phyloP scores from a whole-genome alignment of 2,113 vertebrate genomes.

The Xiphophorus maculatus region DNA sequence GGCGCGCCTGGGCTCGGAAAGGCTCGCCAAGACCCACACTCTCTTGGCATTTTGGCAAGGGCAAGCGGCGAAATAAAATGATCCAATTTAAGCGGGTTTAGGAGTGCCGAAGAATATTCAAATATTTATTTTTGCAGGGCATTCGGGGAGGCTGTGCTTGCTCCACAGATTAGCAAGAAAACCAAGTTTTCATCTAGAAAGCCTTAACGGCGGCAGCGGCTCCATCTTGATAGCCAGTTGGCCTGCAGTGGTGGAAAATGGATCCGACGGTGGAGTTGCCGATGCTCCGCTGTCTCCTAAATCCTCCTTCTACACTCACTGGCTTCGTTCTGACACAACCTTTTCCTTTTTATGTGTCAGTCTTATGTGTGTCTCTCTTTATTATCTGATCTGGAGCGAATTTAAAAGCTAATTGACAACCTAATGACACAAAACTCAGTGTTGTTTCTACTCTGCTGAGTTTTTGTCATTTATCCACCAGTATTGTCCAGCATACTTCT shows the following conservation, averaged over 20 bases:
- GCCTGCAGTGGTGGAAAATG: constrained; percentile 75
- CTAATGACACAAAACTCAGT: constrained; percentile 25
- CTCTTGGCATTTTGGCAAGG: constrained; percentile 87
- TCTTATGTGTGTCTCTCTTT: not conserved
- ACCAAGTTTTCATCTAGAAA: constrained; percentile 60
- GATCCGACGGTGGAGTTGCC: constrained; percentile 62
- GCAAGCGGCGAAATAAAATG: constrained; percentile 79
- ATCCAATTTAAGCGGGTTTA: constrained; percentile 86
- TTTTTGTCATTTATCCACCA: constrained; percentile 33
- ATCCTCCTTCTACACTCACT: constrained; percentile 40
- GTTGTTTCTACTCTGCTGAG: constrained; percentile 36
- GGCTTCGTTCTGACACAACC: constrained; percentile 10
- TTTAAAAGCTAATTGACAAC: constrained; percentile 23
- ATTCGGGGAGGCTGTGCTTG: constrained; percentile 65
- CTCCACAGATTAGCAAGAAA: constrained; percentile 69
- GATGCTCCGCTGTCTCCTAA: constrained; percentile 43
- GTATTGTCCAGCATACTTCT: constrained; percentile 66
- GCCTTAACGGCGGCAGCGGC: constrained; percentile 36
- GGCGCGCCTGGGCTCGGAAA: constrained; percentile 65
- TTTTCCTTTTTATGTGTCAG: not conserved
- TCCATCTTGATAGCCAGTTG: constrained; percentile 78
- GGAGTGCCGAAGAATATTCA: constrained; percentile 83
- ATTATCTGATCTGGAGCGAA: constrained; percentile 32
- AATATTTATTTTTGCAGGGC: constrained; percentile 84
- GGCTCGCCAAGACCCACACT: constrained; percentile 82